Evolutionary conservation across 2,797 vertebrate species (phyloP), one percentile per base, ranked within the genome.

Genomic region (Nyctalus aviator): DNA sequence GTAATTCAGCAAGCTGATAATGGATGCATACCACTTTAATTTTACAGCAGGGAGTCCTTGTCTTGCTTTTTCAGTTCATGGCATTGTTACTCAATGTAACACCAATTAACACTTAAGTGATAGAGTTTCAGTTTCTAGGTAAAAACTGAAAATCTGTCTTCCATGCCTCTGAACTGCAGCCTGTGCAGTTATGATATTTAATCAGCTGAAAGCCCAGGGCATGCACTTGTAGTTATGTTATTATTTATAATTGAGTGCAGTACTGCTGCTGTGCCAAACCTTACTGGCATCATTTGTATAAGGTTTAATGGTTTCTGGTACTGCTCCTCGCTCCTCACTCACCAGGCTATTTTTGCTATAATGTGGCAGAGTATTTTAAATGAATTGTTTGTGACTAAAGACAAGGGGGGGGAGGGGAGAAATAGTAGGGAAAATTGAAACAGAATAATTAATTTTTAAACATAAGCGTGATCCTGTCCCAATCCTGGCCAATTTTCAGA

Each of bases 81-180:
- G 87, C 78, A 68, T 68, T 76, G 50, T 96, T 90, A 75, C 37
- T 92, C n/a, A 95, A 93, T 91, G 83, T 96, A 96, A 76, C 50
- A 96, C 94, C 95, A 98, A 97, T 98, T 98, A 97, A 96, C 62
- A 44, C 85, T 93, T 93, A 97, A 97, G 37, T 94, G 97, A 97
- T 97, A 95, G 96, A 97, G 96, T 93, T 96, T 94, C 84, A 69
- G 30, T 95, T 97, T 0, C 0, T 89, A 96, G 91, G 93, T 93
- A 97, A 97, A 97, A 98, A 75, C 87, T 46, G 69, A 85, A 59
- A 1, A 93, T 84, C 5, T 93, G 50, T 84, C 30, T 84, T 94
- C 81, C 73, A 15, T 57, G 88, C 27, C 46, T 96, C 78, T 73
- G 50, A 95, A 95, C 83, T 92, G 76, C 81, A 92, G 57, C 76